Evolutionary conservation across 1,140 invertebrate species (phyloP), one percentile per base, ranked within the genome.

Genomic region (Palaemon carinicauda): DNA sequence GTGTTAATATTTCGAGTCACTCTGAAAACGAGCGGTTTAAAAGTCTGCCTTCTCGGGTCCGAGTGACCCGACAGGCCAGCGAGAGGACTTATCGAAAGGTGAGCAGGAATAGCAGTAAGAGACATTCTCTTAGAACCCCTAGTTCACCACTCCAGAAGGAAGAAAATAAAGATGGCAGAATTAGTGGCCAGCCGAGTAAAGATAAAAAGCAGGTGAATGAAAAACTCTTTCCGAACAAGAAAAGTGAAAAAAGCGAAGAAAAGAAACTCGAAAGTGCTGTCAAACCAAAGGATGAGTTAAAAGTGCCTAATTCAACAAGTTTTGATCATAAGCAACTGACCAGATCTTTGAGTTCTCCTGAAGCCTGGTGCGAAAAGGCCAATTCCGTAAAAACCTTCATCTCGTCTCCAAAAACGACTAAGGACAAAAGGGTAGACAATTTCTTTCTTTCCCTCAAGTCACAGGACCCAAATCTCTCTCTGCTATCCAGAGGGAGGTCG

Each of bases 281-380:
- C 7, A 73, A 29, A 24, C 17, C 27, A 17, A 79, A 41, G 27
- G 33, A n/a, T 24, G 75, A 79, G 24, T 52, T 27, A 51, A 52
- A 79, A 1, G 24, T 27, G 19, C 24, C 50, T 10, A 79, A 52
- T 24, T 21, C 12, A 1, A 53, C n/a, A 21, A 27, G 9, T 17
- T n/a, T 9, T 21, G 27, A 19, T 24, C 60, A 51, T 27, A 54
- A 4, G 14, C 21, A 21, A 21, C 50, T 86, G 50, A 52, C 21
- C 33, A 53, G 84, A 51, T 86, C 84, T 15, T 56, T 80, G 19
- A 86, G 84, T 56, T 86, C 77, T 24, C 84, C 84, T 4, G 84
- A 80, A 14, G 77, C n/a, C 5, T 86, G 77, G 77, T 31, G 14
- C 12, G 50, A 80, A 21, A 17, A 14, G 65, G 29, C 71, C n/a